Base-by-base conservation (phyloP, 2,797 vertebrate genomes). In the Kryptolebias ocellatus region DNA sequence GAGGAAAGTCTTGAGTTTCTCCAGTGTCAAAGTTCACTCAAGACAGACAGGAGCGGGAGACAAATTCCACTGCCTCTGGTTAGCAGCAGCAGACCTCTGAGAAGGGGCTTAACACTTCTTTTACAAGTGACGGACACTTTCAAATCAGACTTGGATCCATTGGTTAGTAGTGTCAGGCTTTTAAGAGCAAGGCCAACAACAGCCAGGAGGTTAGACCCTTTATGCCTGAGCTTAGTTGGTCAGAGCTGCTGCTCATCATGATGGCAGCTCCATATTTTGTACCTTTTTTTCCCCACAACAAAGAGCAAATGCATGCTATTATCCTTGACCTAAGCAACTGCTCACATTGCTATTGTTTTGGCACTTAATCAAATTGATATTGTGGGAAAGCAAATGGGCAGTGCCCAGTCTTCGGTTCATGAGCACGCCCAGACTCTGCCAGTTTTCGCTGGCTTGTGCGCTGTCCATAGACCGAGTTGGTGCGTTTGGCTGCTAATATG, bases 331-430 rank as follows among this genome's bases (percentile, higher is more conserved):
- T 75, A 70, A 67, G 74, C 55, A 16, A 39, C 75, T 64, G 79
- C 71, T 83, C 74, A 54, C 68, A 58, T 73, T 76, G 73, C 78
- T 78, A 66, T 77, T 59, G 51, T 82, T 84, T 72, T 75, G 27
- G 75, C 76, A 88, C 79, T 89, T 85, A 84, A 84, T 90, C 82
- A 90, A 85, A 88, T 89, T 86, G 75, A 87, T 88, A 87, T 86
- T 90, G 83, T 84, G 84, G 80, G 83, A 83, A 85, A 89, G 85
- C 76, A 87, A 78, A 66, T 29, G 15, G 72, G 50, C 80, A 73
- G 70, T 74, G 63, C 71, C 83, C 74, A 83, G 77, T 84, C 54
- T 77, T 83, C 81, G 80, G 76, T 86, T 82, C 67, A 57, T 81
- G 87, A 90, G 87, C 80, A 83, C 71, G 74, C 67, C 56, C 64